Base-by-base conservation (phyloP, 2,888 invertebrate species). In the Uropetala carovei region DNA sequence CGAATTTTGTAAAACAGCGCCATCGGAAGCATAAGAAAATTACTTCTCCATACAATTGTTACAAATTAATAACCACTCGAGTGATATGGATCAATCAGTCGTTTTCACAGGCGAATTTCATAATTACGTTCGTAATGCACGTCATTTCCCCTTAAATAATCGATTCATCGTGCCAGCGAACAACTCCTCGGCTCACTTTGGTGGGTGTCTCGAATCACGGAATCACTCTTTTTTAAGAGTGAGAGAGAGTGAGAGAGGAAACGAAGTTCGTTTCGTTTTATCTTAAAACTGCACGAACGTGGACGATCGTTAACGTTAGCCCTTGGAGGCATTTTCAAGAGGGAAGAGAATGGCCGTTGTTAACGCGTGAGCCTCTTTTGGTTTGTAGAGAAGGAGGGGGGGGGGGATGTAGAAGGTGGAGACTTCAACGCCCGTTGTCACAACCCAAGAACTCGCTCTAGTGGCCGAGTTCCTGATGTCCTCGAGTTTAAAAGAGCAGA, bases 281-380 rank as follows among this genome's bases (percentile, higher is more conserved):
- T 75, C 75, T 75, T 22, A 27, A 27, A 43, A 75, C 75, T 75
- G 75, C 75, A 75, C 22, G 75, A 75, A 27, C 75, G 75, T 75
- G 75, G 27, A 8, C 27, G 27, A 22, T 75, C 18, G 75, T 75
- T 75, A 75, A 75, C 75, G 18, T 27, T 27, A 75, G 27, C 22
- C 27, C 75, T 27, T 9, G 27, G 75, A 75, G 75, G 75, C 13
- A 27, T 11, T 75, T 75, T 27, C 18, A 22, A 18, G 68, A 3
- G 13, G 68, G 18, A 75, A 75, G 75, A 75, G 75, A 75, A 75
- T 22, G 75, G 75, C 4, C 27, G 22, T 75, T 27, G 27, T 75
- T 75, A 75, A 43, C 22, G 18, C 22, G 43, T 43, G 43, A 43
- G 43, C 43, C 43, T 5, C 43, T 5, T 43, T 43, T 43, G 43